phyloP scores from a whole-genome alignment of 2,888 invertebrate genomes.

The Eupithecia exiguata region DNA sequence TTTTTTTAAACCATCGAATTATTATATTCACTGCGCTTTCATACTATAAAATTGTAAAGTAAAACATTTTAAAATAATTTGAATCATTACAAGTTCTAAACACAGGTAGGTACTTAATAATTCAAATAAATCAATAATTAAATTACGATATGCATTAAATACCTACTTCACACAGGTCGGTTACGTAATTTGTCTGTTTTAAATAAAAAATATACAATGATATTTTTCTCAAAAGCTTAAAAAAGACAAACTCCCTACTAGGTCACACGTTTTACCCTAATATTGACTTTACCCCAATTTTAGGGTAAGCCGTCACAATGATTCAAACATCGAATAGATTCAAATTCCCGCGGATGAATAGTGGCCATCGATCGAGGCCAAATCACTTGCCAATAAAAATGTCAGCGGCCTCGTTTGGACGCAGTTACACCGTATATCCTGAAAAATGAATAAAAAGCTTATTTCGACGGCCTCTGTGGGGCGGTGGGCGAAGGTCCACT shows the following conservation, averaged over 20 bases:
- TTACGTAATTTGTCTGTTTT: too few species aligned
- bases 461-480: too few species aligned
- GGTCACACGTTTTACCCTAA: background rate
- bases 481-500: too few species aligned
- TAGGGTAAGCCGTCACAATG: slow-evolving; percentile 20
- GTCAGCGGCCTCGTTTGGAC: slow-evolving; percentile 72
- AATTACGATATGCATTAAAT: too few species aligned
- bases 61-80: background rate
- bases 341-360: slow-evolving; percentile 62
- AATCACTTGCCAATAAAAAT: slow-evolving; percentile 82
- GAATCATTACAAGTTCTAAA: background rate
- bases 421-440: slow-evolving; percentile 64
- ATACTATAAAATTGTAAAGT: background rate
- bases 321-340: slow-evolving; percentile 50
- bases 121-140: too few species aligned
- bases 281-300: slow-evolving; percentile 17
- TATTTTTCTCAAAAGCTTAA: background rate
- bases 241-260: background rate
- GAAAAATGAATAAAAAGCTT: background rate
- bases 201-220: too few species aligned
- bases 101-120: background rate
- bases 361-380: slow-evolving; percentile 77
- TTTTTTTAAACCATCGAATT: too few species aligned
- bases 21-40: too few species aligned
- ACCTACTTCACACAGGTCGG: too few species aligned